Evolutionary conservation across 2,113 vertebrate genomes (phyloP).

Genomic region (Corythornis vintsioides): DNA sequence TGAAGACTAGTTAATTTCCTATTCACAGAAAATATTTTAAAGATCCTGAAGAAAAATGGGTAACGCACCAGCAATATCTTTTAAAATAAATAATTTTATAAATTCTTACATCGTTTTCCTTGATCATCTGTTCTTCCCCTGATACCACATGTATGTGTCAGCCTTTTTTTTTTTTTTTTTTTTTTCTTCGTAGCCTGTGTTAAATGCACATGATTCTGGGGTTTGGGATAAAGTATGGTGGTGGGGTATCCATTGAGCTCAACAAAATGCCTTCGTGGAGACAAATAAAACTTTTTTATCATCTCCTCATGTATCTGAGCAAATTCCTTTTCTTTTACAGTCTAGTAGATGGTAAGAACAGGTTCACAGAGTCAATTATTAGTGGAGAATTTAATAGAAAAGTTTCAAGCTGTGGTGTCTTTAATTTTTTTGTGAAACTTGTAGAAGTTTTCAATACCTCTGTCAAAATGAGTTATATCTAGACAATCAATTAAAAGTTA

Average conservation of each 20-base stretch:
- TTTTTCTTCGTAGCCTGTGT: not conserved
- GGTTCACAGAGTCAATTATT: not conserved
- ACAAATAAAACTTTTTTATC: not conserved
- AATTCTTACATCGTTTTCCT: not conserved
- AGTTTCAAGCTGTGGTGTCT: not conserved
- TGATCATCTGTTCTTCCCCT: not conserved
- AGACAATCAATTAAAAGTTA: conserved; percentile 20
- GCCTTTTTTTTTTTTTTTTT: not conserved
- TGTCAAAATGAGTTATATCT: not conserved
- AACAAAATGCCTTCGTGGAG: not conserved
- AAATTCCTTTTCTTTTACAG: not conserved
- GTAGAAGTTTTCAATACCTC: not conserved
- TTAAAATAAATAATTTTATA: not conserved
- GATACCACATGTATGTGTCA: not conserved
- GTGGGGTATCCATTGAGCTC: not conserved
- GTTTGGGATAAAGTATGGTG: rapidly evolving
- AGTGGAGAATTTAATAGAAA: not conserved
- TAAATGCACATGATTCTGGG: not conserved
- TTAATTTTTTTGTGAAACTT: not conserved
- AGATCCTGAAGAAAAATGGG: not conserved
- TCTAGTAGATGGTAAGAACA: not conserved
- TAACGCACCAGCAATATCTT: not conserved
- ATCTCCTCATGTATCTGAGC: not conserved
- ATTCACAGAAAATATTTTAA: not conserved
- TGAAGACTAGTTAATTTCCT: not conserved